Evolutionary conservation across 2,797 vertebrate genomes (phyloP).

Genomic region (Gorsachius magnificus): DNA sequence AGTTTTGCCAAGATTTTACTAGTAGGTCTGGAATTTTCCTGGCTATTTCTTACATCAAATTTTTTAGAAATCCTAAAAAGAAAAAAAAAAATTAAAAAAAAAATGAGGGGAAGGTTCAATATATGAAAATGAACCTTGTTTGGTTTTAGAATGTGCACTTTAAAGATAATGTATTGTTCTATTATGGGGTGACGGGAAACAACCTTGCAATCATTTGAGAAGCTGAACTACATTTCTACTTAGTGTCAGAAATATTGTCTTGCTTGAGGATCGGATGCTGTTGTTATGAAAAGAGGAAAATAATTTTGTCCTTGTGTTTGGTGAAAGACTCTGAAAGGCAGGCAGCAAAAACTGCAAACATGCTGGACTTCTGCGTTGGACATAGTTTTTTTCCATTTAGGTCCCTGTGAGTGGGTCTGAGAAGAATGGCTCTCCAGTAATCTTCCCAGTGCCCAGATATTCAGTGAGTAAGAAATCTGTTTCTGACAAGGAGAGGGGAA

Average conservation of each 20-base stretch:
- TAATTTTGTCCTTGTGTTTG: background rate
- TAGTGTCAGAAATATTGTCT: background rate
- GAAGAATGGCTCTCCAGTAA: background rate
- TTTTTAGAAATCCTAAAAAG: background rate
- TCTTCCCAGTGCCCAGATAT: background rate
- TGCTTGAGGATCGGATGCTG: background rate
- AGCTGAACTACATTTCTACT: background rate
- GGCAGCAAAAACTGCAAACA: background rate
- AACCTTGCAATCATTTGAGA: background rate
- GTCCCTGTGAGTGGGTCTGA: background rate
- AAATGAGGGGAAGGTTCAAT: rapidly evolving
- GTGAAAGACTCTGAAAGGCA: background rate
- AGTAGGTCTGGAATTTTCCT: background rate
- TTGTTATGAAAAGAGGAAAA: background rate
- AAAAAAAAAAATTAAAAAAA: background rate
- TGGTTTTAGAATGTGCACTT: background rate
- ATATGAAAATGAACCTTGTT: rapidly evolving
- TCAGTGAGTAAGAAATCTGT: background rate
- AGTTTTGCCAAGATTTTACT: background rate
- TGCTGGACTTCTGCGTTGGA: background rate
- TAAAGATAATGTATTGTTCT: background rate
- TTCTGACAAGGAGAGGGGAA: background rate
- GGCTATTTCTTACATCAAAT: background rate
- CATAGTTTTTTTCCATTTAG: background rate
- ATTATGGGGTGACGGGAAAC: background rate